Evolutionary conservation across 2,113 vertebrate genomes (phyloP).

Genomic region (Grallaria varia): DNA sequence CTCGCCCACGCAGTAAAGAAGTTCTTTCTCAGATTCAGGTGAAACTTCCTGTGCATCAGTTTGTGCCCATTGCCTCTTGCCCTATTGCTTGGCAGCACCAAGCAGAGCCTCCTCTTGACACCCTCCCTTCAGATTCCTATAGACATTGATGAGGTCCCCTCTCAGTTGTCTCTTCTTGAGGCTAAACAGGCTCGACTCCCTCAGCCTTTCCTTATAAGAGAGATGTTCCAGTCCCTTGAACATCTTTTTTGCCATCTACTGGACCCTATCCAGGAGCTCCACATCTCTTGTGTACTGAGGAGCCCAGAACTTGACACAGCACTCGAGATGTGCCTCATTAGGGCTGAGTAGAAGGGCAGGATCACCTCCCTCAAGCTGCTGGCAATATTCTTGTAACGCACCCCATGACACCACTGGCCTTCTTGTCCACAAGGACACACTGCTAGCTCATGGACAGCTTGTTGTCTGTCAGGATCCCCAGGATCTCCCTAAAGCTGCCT

Average conservation of each 20-base stretch:
- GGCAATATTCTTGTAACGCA: not conserved
- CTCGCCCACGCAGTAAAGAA: not conserved
- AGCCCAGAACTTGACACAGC: not conserved
- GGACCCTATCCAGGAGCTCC: not conserved
- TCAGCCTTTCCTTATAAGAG: not conserved
- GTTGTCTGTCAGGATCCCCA: not conserved
- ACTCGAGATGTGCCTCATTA: not conserved
- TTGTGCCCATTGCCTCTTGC: not conserved
- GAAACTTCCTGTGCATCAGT: not conserved
- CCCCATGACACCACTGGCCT: not conserved
- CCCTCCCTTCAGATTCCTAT: not conserved
- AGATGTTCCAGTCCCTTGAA: not conserved
- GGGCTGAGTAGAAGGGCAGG: not conserved
- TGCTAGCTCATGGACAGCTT: not conserved
- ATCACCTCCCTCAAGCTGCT: not conserved
- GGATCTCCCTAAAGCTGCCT: not conserved
- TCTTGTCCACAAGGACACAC: not conserved
- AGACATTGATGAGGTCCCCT: not conserved
- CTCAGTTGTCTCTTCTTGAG: not conserved
- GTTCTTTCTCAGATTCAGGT: not conserved
- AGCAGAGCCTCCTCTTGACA: not conserved
- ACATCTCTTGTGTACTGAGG: not conserved
- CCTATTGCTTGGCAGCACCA: not conserved
- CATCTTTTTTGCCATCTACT: not conserved
- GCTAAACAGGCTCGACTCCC: not conserved